Base-by-base conservation (phyloP, 2,888 invertebrate species). In the Tetrapedia diversipes region DNA sequence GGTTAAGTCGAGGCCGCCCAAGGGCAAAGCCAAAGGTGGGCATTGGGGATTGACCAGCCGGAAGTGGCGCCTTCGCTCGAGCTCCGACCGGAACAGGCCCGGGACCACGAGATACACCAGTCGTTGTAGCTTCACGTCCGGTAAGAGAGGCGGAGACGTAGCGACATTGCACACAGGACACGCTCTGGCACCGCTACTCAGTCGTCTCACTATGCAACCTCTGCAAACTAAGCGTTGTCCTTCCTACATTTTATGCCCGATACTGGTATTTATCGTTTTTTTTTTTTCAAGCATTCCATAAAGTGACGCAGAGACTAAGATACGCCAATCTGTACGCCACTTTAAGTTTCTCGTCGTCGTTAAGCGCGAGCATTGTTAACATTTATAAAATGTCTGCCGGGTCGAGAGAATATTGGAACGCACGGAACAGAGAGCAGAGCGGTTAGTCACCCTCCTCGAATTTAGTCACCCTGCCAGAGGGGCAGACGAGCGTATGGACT, bases 21-120 rank as follows among this genome's bases (percentile, higher is more conserved):
- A 53, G 0, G 89, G 86, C 29, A 87, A 77, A 4, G 76, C 72
- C 54, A 86, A 41, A 4, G 83, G 85, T 19, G 87, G 80, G 57
- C 90, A 89, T 70, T 90, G 89, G 0, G 90, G 90, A 77, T 90
- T 90, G 4, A 86, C 82, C 53, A 86, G 77, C 19, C 87, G 87
- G 75, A 90, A 90, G 47, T 88, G 88, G 8, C 89, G 87, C 34
- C 90, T 84, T 24, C 89, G 83, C 37, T 90, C 89, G 27, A 88
- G 84, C 70, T 90, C 90, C 11, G 90, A 88, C 6, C 88, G 86
- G 72, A 87, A 90, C 67, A 90, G 85, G 45, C 90, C 89, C 45
- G 90, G 90, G n/a, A 90, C 90, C 56, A 87, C 74, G n/a, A 90
- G 86, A 57, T 90, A 90, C 16, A 90, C 88, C 34, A 90, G 73